Evolutionary conservation across 2,797 vertebrate species (phyloP).

Genomic region (Platyrinchus mystaceus): DNA sequence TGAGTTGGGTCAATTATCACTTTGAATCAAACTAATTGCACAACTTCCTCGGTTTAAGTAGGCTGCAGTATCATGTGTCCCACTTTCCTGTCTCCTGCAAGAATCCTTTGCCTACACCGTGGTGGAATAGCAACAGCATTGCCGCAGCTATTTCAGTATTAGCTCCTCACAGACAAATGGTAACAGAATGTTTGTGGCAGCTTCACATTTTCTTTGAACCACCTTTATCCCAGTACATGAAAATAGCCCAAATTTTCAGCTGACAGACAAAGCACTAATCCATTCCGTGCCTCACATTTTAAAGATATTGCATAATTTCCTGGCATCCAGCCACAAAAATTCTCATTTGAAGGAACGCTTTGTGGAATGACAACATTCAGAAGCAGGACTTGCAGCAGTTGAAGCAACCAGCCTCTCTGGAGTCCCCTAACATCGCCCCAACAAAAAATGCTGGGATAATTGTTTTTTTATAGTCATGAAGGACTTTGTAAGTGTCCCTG

Average conservation of each 20-base stretch:
- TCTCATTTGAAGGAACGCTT: conserved; percentile 19
- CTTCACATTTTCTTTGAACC: conserved; percentile 14
- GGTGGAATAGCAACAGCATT: not conserved
- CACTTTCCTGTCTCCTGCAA: not conserved
- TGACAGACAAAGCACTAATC: not conserved
- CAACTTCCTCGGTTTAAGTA: not conserved
- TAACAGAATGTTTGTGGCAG: not conserved
- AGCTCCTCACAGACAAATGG: not conserved
- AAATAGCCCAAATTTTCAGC: not conserved
- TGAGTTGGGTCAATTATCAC: not conserved
- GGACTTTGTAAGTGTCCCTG: not conserved
- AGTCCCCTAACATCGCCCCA: not conserved
- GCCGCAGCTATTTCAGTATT: not conserved
- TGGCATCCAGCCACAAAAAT: not conserved
- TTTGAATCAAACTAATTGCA: conserved; percentile 48
- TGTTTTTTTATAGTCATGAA: not conserved
- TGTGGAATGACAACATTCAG: not conserved
- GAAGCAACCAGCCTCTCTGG: not conserved
- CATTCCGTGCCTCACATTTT: conserved; percentile 14
- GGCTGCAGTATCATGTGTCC: not conserved
- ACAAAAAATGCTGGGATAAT: not conserved
- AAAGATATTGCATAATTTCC: conserved; percentile 31
- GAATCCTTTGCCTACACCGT: conserved; percentile 8
- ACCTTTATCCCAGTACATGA: not conserved
- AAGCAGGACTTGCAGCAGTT: not conserved